phyloP scores from a whole-genome alignment of 2,797 vertebrate species.

The Lophotriccus pileatus region DNA sequence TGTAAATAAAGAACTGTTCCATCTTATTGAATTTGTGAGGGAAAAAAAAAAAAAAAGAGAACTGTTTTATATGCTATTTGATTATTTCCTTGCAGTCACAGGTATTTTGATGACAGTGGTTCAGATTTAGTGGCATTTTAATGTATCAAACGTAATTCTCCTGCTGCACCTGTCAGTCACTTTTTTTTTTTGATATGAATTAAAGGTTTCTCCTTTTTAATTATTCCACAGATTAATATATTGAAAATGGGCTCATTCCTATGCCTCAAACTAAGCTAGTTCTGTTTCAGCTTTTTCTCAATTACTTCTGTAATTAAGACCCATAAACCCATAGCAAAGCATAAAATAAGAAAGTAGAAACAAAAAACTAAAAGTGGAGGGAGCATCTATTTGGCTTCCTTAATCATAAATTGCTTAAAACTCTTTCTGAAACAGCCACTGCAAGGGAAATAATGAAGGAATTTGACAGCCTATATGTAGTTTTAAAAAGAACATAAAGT shows the following conservation, averaged over 20 bases:
- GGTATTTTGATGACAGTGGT: neutral
- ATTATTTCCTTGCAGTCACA: neutral
- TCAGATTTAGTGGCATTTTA: neutral
- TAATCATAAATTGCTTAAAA: conserved; percentile 6
- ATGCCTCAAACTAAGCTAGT: conserved; percentile 20
- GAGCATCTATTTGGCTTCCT: neutral
- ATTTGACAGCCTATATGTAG: neutral
- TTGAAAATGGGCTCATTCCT: conserved; percentile 33
- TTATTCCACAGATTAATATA: conserved; percentile 34
- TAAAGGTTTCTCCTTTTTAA: conserved; percentile 14
- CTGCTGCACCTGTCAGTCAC: neutral
- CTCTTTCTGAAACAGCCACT: neutral
- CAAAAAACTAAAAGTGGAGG: neutral
- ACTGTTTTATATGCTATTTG: neutral
- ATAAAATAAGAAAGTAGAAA: neutral
- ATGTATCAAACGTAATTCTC: neutral
- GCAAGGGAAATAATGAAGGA: neutral
- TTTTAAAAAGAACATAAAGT: conserved; percentile 30
- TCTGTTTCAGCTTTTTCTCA: conserved; percentile 31
- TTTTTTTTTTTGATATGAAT: neutral
- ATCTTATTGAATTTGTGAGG: neutral
- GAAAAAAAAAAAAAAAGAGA: neutral
- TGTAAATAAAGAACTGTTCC: conserved; percentile 23
- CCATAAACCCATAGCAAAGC: neutral
- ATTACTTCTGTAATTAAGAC: conserved; percentile 55